Percentiles rank a stretch among this genome's conserved stretches.
Conservation (phyloP, 2,113 vertebrate species). For the Pseudopipra pipra region DNA sequence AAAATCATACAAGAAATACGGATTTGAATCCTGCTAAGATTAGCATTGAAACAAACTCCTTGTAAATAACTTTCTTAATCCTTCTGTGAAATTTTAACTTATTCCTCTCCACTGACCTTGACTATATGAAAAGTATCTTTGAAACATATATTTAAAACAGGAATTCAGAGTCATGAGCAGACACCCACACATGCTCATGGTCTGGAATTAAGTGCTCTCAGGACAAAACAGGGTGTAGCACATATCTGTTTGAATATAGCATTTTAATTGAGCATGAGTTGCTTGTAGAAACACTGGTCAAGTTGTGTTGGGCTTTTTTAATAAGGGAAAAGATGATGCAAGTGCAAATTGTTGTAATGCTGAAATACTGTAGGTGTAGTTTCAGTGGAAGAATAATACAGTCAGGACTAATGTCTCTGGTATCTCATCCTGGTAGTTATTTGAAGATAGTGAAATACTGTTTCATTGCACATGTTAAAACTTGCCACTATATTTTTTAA, state of each 20-base stretch:
- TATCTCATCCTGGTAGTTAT: neutral
- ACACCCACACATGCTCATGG: neutral
- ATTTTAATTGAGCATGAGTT: slow-evolving; percentile 29
- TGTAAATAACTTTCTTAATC: neutral
- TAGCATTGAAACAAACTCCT: neutral
- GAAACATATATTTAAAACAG: neutral
- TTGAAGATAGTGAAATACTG: neutral
- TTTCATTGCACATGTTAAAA: neutral
- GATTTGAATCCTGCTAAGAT: neutral
- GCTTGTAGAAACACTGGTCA: slow-evolving; percentile 10
- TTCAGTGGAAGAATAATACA: neutral
- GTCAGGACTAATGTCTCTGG: neutral
- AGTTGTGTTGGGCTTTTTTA: neutral
- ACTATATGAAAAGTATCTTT: neutral
- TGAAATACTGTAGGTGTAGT: slow-evolving; percentile 42
- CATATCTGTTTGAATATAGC: neutral
- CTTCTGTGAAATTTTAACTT: neutral
- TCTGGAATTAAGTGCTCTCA: neutral
- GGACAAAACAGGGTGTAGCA: neutral
- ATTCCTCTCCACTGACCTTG: neutral
- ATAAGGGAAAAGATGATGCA: slow-evolving; percentile 36
- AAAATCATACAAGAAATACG: neutral
- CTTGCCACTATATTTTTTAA: neutral
- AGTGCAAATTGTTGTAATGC: slow-evolving; percentile 7
- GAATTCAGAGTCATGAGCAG: neutral